These are phyloP conservation scores for Chalcis sispes DNA, from an alignment of 2,888 invertebrate genomes.

Conservation along the genomic window DNA sequence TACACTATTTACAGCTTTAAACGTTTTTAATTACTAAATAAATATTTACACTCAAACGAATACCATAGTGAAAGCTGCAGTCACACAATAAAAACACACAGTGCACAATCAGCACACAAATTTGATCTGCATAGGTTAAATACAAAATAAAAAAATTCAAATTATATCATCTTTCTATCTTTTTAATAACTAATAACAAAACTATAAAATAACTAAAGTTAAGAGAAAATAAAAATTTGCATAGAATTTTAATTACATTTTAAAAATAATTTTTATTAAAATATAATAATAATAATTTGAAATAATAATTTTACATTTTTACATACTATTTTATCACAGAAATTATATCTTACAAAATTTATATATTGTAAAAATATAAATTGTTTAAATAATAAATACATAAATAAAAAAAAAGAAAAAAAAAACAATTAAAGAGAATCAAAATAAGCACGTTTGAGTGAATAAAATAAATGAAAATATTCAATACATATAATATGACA, in stretches of 20 bases:
- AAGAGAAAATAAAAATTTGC: constrained; percentile 15
- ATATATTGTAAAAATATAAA: not conserved
- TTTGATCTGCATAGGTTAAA: constrained; percentile 32
- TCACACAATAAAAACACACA: constrained; percentile 62
- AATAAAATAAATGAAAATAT: constrained; percentile 32
- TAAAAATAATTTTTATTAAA: constrained; percentile 6
- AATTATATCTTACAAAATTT: not conserved
- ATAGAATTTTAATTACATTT: constrained; percentile 1
- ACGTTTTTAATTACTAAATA: constrained; percentile 28
- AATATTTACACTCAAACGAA: constrained; percentile 45
- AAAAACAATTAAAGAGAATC: constrained; percentile 5
- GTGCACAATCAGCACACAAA: constrained; percentile 58
- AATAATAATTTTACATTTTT: not conserved
- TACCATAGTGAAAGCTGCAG: constrained; percentile 59
- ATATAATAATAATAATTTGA: not conserved
- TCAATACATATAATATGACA: constrained; percentile 54
- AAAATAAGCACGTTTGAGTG: constrained; percentile 11
- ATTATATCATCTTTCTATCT: constrained; percentile 27
- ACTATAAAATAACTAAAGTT: constrained; percentile 12
- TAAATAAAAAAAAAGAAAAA: not conserved
- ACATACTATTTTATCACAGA: no score
- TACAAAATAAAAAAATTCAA: constrained; percentile 18
- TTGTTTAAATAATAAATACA: not conserved
- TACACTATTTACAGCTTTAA: constrained; percentile 51
- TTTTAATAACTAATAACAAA: constrained; percentile 23